phyloP scores from a whole-genome alignment of 2,797 vertebrate species.

The Sebastiscus tertius region DNA sequence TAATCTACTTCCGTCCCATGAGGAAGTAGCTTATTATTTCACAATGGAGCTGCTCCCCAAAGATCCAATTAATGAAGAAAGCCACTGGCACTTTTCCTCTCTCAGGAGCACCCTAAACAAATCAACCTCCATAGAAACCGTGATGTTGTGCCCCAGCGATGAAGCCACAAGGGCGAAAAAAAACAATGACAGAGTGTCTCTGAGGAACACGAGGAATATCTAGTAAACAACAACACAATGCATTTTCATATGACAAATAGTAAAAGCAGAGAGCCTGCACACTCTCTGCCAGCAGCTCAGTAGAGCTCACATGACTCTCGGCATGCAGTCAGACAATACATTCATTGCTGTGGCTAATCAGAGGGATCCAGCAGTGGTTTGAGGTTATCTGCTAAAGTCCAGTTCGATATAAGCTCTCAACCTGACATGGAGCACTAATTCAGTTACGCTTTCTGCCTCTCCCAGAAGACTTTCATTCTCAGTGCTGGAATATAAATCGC shows the following conservation, averaged over 20 bases:
- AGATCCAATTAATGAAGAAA: slow-evolving; percentile 74
- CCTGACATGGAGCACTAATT: slow-evolving; percentile 29
- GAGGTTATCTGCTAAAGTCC: slow-evolving; percentile 29
- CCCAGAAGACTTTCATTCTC: not conserved
- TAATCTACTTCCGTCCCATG: slow-evolving; percentile 56
- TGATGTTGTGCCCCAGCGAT: slow-evolving; percentile 17
- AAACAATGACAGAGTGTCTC: slow-evolving; percentile 40
- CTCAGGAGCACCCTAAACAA: slow-evolving; percentile 58
- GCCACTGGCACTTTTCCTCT: slow-evolving; percentile 44
- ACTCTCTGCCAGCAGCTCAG: not conserved
- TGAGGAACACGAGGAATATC: slow-evolving; percentile 2
- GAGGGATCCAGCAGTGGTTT: slow-evolving; percentile 32
- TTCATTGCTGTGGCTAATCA: slow-evolving; percentile 27
- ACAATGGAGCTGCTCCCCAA: slow-evolving; percentile 55
- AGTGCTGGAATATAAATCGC: not conserved
- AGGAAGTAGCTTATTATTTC: slow-evolving; percentile 61
- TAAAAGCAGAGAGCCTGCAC: not conserved
- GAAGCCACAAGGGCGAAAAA: slow-evolving; percentile 31
- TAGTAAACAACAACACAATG: slow-evolving; percentile 23
- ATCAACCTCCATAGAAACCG: slow-evolving; percentile 66
- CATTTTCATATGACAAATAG: not conserved
- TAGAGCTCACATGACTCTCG: not conserved
- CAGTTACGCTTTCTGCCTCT: slow-evolving; percentile 3
- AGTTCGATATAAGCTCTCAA: slow-evolving; percentile 32
- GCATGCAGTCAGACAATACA: slow-evolving; percentile 8